phyloP scores from a whole-genome alignment of 2,113 vertebrate genomes.

The Malurus elegans region DNA sequence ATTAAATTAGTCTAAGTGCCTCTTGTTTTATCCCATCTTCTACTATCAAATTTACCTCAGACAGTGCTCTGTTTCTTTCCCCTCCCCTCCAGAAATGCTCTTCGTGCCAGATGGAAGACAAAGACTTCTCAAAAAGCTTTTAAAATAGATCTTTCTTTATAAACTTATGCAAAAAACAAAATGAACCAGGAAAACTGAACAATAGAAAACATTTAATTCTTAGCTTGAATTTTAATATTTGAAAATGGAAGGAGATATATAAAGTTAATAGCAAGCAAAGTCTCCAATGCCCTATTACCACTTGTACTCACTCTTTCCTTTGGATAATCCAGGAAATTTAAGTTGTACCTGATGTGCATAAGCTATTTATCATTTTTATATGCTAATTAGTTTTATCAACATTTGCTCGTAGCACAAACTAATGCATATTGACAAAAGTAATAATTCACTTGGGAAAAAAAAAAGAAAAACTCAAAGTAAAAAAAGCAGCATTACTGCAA shows the following conservation, averaged over 20 bases:
- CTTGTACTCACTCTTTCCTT: not conserved
- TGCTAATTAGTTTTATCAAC: not conserved
- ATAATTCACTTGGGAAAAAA: not conserved
- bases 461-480: not conserved
- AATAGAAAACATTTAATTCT: not conserved
- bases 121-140: conserved; percentile 10
- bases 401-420: not conserved
- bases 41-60: conserved; percentile 58
- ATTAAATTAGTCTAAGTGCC: conserved; percentile 66
- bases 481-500: not conserved
- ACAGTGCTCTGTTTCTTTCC: conserved; percentile 6
- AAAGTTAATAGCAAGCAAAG: not conserved
- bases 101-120: conserved; percentile 24
- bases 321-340: not conserved
- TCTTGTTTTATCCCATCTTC: conserved; percentile 58
- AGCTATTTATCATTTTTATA: not conserved
- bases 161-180: not conserved
- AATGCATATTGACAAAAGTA: not conserved
- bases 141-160: conserved; percentile 10
- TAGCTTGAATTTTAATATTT: not conserved
- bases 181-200: not conserved
- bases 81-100: conserved; percentile 30
- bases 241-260: not conserved
- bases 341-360: not conserved
- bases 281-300: not conserved